Base-by-base conservation (phyloP, 2,888 invertebrate species). In the Tiliacea citrago region DNA sequence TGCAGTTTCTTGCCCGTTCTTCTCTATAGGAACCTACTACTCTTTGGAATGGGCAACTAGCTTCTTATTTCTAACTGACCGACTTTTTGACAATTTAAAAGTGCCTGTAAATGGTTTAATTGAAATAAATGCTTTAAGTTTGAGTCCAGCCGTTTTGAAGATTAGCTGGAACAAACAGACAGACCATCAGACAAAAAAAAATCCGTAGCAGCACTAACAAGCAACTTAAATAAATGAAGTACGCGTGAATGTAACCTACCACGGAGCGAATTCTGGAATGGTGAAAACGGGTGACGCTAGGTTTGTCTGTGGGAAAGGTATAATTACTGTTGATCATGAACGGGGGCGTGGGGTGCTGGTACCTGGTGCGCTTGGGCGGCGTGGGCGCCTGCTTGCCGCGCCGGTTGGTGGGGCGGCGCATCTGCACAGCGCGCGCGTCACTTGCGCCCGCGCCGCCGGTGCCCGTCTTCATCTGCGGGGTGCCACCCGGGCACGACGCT, bases 381-480 rank as follows among this genome's bases (percentile, higher is more conserved):
- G 99, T 98, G 62, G 99, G 99, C 47, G 99, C 99, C 91, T 98
- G 98, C 94, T 99, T 99, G 86, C 99, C 99, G 91, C 98, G 98
- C 86, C 98, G 97, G 94, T 98, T 98, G 78, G 98, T 98, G 69
- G 98, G 98, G 87, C 98, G 97, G 80, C 98, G 97, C 97, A 99
- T 97, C 96, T 98, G 98, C 68, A 99, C 98, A 84, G 95, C 97
- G 85, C 97, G 98, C 68, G 98, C 98, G 84, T 96, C 97, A 0
- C 65, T 57, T 84, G 97, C 61, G 18, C 35, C 97, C 85, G n/a
- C n/a, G n/a, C n/a, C n/a, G 39, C 96, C 97, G 82, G 96, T 97
- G 24, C 47, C 45, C 51, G 75, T 81, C 85, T 94, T 93, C 93
- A 97, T 95, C 90, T 97, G 97, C 16, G 97, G 97, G 0, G 97